Percentiles rank a stretch among this genome's conserved stretches.
Conservation (phyloP, 2,797 vertebrate species). For the Delichon dasypus region DNA sequence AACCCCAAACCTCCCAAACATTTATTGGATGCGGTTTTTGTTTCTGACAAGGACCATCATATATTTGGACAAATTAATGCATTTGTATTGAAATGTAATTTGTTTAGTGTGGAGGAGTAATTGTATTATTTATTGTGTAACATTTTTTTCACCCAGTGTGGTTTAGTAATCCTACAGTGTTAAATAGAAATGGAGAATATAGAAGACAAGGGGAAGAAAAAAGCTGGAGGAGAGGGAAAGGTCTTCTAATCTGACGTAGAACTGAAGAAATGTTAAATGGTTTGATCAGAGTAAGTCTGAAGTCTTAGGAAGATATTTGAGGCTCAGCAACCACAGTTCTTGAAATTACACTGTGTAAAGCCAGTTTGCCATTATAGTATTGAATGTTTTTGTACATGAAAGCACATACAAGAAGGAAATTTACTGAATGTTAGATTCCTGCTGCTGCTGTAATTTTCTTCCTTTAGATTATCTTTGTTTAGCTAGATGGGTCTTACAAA, state of each 20-base stretch:
- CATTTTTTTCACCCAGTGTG: not conserved
- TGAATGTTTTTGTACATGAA: constrained; percentile 25
- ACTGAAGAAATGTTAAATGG: not conserved
- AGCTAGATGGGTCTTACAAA: not conserved
- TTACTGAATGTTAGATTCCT: constrained; percentile 28
- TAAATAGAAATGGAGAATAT: not conserved
- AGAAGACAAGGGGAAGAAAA: not conserved
- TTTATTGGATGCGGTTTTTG: not conserved
- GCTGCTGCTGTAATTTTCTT: constrained; percentile 32
- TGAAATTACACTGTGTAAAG: constrained; percentile 42
- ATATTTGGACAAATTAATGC: not conserved
- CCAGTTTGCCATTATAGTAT: constrained; percentile 9
- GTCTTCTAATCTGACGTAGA: not conserved
- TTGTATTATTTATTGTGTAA: not conserved
- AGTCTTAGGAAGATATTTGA: constrained; percentile 40
- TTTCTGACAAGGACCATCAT: not conserved
- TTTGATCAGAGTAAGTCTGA: constrained; percentile 14
- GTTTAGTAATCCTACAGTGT: not conserved
- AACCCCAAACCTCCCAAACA: not conserved
- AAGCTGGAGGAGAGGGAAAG: not conserved
- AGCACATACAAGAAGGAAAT: constrained; percentile 11
- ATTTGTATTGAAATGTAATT: not conserved
- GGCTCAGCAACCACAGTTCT: constrained; percentile 47
- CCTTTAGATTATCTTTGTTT: constrained; percentile 27
- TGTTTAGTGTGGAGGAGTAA: not conserved